phyloP scores from a whole-genome alignment of 2,797 vertebrate species.

The Myiothlypis coronata region DNA sequence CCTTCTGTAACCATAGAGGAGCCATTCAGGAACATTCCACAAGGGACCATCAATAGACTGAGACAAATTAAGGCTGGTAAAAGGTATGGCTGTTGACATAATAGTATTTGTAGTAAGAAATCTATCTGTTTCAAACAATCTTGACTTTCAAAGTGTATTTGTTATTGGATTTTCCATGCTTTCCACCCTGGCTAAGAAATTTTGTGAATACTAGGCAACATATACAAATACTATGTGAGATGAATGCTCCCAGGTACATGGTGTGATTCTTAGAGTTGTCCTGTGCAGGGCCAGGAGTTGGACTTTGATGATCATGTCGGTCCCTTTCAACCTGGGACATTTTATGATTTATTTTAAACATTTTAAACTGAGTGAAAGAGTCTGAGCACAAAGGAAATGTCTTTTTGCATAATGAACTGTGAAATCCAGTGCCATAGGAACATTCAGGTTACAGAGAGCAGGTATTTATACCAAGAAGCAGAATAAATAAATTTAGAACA shows the following conservation, averaged over 20 bases:
- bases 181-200: not conserved
- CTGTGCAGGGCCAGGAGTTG: not conserved
- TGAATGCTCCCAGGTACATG: not conserved
- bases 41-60: not conserved
- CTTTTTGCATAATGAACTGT: not conserved
- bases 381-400: not conserved
- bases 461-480: not conserved
- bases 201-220: not conserved
- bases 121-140: not conserved
- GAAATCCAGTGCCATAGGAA: not conserved
- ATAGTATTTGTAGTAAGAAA: not conserved
- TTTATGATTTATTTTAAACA: not conserved
- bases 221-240: not conserved
- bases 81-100: not conserved
- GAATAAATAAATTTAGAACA: not conserved
- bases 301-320: not conserved
- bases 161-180: not conserved
- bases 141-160: not conserved
- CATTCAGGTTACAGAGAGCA: not conserved
- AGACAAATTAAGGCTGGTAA: conserved; percentile 26
- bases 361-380: not conserved
- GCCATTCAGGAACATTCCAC: not conserved
- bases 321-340: not conserved
- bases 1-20: not conserved
- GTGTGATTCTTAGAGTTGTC: not conserved